Percentiles rank a stretch among this genome's conserved stretches.
Conservation (phyloP, 2,888 invertebrate genomes). For the Mesochorus sp. region DNA sequence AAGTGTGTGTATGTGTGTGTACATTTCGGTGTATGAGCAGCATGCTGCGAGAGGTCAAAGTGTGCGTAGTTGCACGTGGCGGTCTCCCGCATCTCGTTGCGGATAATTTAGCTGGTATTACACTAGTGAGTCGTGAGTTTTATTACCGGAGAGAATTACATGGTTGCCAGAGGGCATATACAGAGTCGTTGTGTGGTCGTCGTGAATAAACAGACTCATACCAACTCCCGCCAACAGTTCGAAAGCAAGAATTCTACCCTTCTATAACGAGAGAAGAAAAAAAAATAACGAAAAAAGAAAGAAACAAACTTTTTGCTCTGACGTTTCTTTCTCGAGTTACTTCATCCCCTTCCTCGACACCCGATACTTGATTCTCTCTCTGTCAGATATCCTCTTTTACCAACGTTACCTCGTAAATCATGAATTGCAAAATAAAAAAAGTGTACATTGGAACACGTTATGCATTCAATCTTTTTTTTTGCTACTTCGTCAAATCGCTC, state of each 20-base stretch:
- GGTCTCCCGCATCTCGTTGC: slow-evolving; percentile 69
- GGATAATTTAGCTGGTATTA: slow-evolving; percentile 76
- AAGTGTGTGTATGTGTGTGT: not conserved
- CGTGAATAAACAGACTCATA: slow-evolving; percentile 37
- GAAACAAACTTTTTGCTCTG: not conserved
- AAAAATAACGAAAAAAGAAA: not conserved
- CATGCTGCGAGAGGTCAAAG: slow-evolving; percentile 25
- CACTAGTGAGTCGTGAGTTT: slow-evolving; percentile 73
- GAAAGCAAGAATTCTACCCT: slow-evolving; percentile 33
- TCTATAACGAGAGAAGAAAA: slow-evolving; percentile 59
- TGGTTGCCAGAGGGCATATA: slow-evolving; percentile 63
- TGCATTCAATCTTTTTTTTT: too few relatives aligned
- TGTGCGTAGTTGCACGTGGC: slow-evolving; percentile 60
- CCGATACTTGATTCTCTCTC: not conserved
- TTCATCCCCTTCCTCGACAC: not conserved
- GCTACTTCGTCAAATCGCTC: too few relatives aligned
- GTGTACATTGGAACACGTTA: not conserved
- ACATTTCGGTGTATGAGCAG: slow-evolving; percentile 6
- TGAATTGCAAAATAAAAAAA: not conserved
- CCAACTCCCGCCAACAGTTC: slow-evolving; percentile 45
- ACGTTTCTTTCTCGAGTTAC: not conserved
- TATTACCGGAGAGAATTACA: slow-evolving; percentile 75
- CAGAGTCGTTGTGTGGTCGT: slow-evolving; percentile 30
- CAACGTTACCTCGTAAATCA: not conserved
- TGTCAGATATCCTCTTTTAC: not conserved